Evolutionary conservation across 2,113 vertebrate species (phyloP), one percentile per base, ranked within the genome.

Genomic region (Chloroceryle aenea): DNA sequence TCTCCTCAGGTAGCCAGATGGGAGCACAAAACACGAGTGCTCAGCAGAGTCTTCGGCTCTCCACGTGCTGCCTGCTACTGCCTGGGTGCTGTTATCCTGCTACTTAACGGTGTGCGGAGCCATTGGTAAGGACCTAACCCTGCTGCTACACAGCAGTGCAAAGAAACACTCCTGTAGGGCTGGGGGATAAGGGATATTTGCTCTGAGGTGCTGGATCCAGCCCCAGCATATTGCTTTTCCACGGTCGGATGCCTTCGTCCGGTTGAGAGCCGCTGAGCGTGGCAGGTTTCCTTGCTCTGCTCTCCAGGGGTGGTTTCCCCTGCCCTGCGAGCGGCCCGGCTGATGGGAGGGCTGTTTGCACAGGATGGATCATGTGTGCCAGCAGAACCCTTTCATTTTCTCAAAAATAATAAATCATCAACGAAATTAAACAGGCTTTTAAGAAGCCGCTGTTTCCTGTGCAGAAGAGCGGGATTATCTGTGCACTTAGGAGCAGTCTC

Each of bases 81-180:
- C 91, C 97, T 99, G 85, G 99, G 98, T 0, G 32, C 94, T 0
- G 56, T 98, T 80, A 99, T 99, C 94, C 81, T 99, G 76, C 64
- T 99, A 36, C 98, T 99, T 66, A 99, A 99, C 55, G 71, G 98
- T 4, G 98, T 98, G 84, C 97, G 99, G 47, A 99, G 99, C 58
- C 98, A 99, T 97, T 99, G 99, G 99, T 99, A 97, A 98, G 97
- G 90, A 93, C 13, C 66, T 42, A 8, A 6, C 72, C 58, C 61
- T 32, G 2, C 64, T 42, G 36, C 73, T 53, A 0, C 2, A 0
- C 7, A 3, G 9, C 1, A 3, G 6, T 9, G 64, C 59, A 3
- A 25, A 63, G 68, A 75, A 86, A 32, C 30, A 32, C 8, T 45
- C 66, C 36, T 38, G 1, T 2, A 0, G 42, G 75, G 18, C 8